Evolutionary conservation across 2,888 invertebrate genomes (phyloP).

Genomic region (Elegia similella): DNA sequence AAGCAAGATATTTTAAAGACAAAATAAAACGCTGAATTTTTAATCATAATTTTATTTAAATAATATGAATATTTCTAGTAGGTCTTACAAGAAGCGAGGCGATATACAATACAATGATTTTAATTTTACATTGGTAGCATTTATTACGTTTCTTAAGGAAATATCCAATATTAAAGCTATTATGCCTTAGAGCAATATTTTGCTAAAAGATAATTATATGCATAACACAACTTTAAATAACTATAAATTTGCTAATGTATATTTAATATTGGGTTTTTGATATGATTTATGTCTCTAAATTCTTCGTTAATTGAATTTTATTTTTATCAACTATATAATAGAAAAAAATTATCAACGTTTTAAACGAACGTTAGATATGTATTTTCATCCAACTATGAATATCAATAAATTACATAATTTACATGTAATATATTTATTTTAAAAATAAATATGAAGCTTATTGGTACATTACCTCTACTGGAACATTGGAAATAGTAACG

Average conservation of each 20-base stretch:
- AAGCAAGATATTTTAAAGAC: not conserved
- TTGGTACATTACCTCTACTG: not conserved
- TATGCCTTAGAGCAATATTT: slow-evolving; percentile 48
- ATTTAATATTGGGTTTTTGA: slow-evolving; percentile 33
- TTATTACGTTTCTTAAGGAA: slow-evolving; percentile 25
- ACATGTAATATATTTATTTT: not conserved
- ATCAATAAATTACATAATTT: slow-evolving; percentile 4
- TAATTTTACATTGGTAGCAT: slow-evolving; percentile 33
- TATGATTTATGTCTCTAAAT: slow-evolving; percentile 41
- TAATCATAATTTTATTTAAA: slow-evolving; percentile 48
- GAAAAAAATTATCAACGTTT: slow-evolving; percentile 22
- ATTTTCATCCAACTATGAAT: slow-evolving; percentile 1
- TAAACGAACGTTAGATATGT: slow-evolving; percentile 25
- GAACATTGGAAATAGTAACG: slow-evolving; percentile 1
- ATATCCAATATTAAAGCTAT: slow-evolving; percentile 48
- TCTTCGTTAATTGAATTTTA: slow-evolving; percentile 34
- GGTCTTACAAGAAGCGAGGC: slow-evolving; percentile 51
- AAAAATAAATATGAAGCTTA: not conserved
- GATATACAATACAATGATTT: slow-evolving; percentile 43
- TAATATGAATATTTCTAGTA: slow-evolving; percentile 53
- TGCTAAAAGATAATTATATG: slow-evolving; percentile 22
- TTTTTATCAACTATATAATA: slow-evolving; percentile 26
- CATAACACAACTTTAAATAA: slow-evolving; percentile 25
- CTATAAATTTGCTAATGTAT: slow-evolving; percentile 27
- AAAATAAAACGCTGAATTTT: slow-evolving; percentile 18